These are phyloP conservation scores for Cryptocheilus praepositus DNA, from an alignment of 2,888 invertebrate genomes.

Conservation along the genomic window DNA sequence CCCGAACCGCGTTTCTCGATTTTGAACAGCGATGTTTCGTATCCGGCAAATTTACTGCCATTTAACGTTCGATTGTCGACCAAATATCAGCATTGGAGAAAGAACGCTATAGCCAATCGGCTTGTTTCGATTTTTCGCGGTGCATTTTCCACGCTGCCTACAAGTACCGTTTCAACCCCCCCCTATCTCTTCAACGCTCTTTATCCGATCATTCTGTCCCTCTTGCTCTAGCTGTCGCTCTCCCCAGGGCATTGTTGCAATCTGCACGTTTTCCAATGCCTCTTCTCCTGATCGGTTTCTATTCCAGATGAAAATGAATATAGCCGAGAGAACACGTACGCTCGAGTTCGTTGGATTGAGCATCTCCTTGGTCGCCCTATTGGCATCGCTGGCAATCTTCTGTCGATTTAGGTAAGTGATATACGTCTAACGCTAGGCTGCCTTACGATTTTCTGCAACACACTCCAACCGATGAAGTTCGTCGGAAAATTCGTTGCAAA, in stretches of 20 bases:
- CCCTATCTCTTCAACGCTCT: not conserved
- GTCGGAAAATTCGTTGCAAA: no score
- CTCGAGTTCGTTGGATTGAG: slow-evolving; percentile 90
- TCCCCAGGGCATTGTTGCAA: not conserved
- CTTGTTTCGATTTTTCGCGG: not conserved
- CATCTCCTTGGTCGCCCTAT: slow-evolving; percentile 84
- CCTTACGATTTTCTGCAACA: no score
- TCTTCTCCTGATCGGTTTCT: not conserved
- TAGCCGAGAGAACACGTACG: slow-evolving; percentile 83
- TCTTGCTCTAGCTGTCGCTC: no score
- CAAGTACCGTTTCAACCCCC: not conserved
- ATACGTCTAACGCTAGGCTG: no score
- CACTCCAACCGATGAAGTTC: no score
- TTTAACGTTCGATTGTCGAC: no score
- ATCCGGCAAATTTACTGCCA: no score
- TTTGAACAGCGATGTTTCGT: no score
- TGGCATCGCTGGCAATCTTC: slow-evolving; percentile 88
- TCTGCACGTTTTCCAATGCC: not conserved
- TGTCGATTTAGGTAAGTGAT: slow-evolving; percentile 84
- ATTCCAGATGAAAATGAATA: slow-evolving; percentile 79
- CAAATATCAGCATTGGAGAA: no score
- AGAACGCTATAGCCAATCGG: no score
- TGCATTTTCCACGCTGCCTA: not conserved
- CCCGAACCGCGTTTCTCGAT: no score
- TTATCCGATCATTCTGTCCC: not conserved